A percentile compares a stretch with the other conserved stretches of the same genome.
phyloP scores from a whole-genome alignment of 2,888 invertebrate genomes.

The Melieria omissa region DNA sequence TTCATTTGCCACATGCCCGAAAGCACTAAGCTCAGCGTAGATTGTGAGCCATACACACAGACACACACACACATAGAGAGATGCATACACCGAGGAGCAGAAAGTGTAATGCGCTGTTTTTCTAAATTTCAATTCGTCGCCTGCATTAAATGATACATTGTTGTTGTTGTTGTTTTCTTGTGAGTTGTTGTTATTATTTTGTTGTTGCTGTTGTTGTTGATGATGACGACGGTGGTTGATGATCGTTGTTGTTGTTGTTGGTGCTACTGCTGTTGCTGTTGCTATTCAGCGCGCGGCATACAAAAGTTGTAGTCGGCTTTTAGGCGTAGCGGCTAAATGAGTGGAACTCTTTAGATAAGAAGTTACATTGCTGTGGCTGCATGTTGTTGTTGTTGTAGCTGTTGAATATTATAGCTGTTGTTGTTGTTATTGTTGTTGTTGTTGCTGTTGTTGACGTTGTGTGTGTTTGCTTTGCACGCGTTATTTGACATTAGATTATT shows the following conservation, averaged over 20 bases:
- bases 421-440: conserved; percentile 24
- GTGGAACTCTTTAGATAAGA: conserved; percentile 44
- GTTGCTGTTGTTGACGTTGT: conserved; percentile 24
- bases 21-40: not conserved
- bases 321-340: conserved; percentile 38
- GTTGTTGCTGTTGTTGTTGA: conserved; percentile 25
- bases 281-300: not conserved
- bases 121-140: conserved; percentile 38
- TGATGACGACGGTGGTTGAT: conserved; percentile 24
- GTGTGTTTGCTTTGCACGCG: conserved; percentile 44
- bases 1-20: conserved; percentile 22
- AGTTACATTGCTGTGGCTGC: conserved; percentile 27
- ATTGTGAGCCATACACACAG: not conserved
- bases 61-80: not conserved
- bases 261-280: conserved; percentile 9
- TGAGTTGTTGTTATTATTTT: conserved; percentile 20
- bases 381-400: conserved; percentile 26
- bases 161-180: conserved; percentile 5
- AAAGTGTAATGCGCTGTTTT: conserved; percentile 32
- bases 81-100: not conserved
- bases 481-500: conserved; percentile 51
- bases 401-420: conserved; percentile 11
- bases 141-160: conserved; percentile 30
- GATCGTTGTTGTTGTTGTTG: conserved; percentile 24
- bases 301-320: conserved; percentile 31